A percentile compares a stretch with the other conserved stretches of the same genome.
Evolutionary conservation across 2,113 vertebrate genomes (phyloP).

Genomic region (Rhinoderma darwinii): DNA sequence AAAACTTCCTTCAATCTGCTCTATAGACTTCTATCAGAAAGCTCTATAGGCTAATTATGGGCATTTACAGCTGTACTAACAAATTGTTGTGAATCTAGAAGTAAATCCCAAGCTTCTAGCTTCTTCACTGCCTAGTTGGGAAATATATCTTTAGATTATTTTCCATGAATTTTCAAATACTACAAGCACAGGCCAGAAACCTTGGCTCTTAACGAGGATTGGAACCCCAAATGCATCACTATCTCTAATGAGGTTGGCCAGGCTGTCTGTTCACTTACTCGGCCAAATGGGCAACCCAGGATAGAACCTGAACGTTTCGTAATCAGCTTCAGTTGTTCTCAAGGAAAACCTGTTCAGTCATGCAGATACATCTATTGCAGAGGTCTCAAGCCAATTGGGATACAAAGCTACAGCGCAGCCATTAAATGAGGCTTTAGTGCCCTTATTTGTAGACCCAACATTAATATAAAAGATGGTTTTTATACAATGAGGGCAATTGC

Average conservation of each 20-base stretch:
- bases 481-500: neutral
- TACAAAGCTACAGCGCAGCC: neutral
- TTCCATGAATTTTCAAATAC: neutral
- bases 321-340: neutral
- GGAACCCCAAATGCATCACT: neutral
- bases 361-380: neutral
- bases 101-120: slow-evolving; percentile 1
- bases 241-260: neutral
- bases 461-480: neutral
- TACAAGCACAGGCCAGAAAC: neutral
- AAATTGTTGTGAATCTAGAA: slow-evolving; percentile 39
- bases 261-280: neutral
- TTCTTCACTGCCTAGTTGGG: slow-evolving; percentile 7
- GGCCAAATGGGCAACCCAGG: slow-evolving; percentile 24
- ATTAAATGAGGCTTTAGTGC: neutral
- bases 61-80: slow-evolving; percentile 40
- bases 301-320: neutral
- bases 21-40: slow-evolving; percentile 6
- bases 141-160: slow-evolving; percentile 23
- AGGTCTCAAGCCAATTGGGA: neutral
- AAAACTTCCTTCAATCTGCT: neutral
- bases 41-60: slow-evolving; percentile 40
- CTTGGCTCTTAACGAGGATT: neutral
- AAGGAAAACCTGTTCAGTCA: slow-evolving; percentile 7
- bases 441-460: neutral